Evolutionary conservation across 2,888 invertebrate genomes (phyloP).

Genomic region (Zygaena filipendulae): DNA sequence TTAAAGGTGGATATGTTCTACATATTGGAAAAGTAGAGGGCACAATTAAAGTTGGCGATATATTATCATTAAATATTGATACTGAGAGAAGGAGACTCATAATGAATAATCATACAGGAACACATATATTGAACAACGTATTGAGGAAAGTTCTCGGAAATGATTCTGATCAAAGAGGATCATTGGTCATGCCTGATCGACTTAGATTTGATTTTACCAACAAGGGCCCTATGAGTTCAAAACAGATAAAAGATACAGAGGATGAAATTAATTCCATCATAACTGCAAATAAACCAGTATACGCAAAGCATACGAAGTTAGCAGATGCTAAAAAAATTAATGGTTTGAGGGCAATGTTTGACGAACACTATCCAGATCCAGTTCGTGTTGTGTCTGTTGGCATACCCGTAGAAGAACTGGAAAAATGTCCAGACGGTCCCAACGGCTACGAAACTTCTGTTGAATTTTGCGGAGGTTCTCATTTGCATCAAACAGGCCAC

Average conservation of each 20-base stretch:
- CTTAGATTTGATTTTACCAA: conserved; percentile 97
- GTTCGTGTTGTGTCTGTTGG: conserved; percentile 95
- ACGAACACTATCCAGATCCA: conserved; percentile 98
- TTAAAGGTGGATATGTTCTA: conserved; percentile 94
- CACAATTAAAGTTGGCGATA: conserved; percentile 84
- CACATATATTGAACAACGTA: conserved; percentile 96
- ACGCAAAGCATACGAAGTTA: conserved; percentile 86
- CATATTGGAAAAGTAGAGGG: conserved; percentile 94
- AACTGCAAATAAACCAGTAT: conserved; percentile 80
- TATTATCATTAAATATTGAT: conserved; percentile 84
- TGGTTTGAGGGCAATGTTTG: conserved; percentile 97
- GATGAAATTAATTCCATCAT: conserved; percentile 81
- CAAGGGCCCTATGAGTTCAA: conserved; percentile 89
- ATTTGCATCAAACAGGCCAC: conserved; percentile 90
- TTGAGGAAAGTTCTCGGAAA: conserved; percentile 89
- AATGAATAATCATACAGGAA: conserved; percentile 99
- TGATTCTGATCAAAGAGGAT: conserved; percentile 95
- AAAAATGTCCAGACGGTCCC: conserved; percentile 84
- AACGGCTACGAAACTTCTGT: conserved; percentile 89
- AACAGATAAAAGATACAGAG: conserved; percentile 91
- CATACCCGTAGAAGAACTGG: conserved; percentile 88
- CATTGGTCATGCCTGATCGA: conserved; percentile 96
- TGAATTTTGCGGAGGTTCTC: conserved; percentile 99
- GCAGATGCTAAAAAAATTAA: conserved; percentile 90
- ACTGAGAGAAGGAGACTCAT: conserved; percentile 84